A percentile compares a stretch with the other conserved stretches of the same genome.
Evolutionary conservation across 1,140 invertebrate species (phyloP).

Genomic region (Diorhabda elongata): DNA sequence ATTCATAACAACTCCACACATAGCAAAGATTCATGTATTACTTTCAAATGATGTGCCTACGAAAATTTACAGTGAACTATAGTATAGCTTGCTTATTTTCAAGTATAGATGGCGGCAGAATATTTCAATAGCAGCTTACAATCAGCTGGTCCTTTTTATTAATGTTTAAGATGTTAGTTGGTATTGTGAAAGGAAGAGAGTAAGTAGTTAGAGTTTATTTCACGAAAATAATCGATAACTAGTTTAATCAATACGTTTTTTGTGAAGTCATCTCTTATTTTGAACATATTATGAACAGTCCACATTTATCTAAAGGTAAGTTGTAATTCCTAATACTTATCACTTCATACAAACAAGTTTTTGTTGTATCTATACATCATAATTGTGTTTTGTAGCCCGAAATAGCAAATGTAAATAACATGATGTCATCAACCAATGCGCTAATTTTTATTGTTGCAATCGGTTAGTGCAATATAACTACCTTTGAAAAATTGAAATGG

Average conservation of each 20-base stretch:
- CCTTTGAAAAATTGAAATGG: no score
- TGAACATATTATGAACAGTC: conserved; percentile 20
- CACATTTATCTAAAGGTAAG: conserved; percentile 26
- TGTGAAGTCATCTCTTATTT: not conserved
- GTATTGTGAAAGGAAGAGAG: conserved; percentile 9
- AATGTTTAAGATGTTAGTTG: not conserved
- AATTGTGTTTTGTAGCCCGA: not conserved
- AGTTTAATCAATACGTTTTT: conserved; percentile 9
- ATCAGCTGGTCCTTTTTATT: not conserved
- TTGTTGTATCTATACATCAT: not conserved
- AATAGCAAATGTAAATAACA: conserved; percentile 11
- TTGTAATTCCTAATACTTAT: not conserved
- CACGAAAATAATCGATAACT: conserved; percentile 15
- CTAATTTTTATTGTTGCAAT: conserved; percentile 1
- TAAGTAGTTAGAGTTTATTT: conserved; percentile 3
- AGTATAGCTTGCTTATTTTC: not conserved
- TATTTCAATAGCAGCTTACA: conserved; percentile 2
- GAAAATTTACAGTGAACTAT: no score
- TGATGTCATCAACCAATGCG: conserved; percentile 6
- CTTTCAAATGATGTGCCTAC: no score
- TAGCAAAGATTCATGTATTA: no score
- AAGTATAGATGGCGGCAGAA: not conserved
- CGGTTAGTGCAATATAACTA: not conserved
- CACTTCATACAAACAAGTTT: not conserved
- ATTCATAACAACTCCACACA: no score